phyloP scores from a whole-genome alignment of 2,888 invertebrate genomes.

The Calameuta idolon region DNA sequence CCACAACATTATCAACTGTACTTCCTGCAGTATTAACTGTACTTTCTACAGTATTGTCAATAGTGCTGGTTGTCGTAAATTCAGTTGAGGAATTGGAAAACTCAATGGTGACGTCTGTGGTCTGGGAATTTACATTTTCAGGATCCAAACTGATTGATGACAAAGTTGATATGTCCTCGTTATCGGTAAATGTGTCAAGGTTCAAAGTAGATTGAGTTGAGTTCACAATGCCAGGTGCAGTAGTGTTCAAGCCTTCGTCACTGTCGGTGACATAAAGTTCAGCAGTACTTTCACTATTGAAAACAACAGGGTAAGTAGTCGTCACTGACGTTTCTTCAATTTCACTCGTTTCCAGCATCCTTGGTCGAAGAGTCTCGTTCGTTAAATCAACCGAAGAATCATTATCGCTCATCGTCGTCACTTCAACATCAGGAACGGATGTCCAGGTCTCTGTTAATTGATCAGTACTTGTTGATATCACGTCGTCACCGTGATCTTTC shows the following conservation, averaged over 20 bases:
- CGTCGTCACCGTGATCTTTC: background rate
- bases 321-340: background rate
- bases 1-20: conserved; percentile 12
- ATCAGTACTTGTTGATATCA: background rate
- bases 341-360: background rate
- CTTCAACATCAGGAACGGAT: background rate
- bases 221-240: background rate
- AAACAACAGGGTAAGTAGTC: background rate
- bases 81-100: background rate
- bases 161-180: background rate
- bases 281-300: background rate
- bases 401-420: background rate
- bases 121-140: background rate
- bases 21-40: conserved; percentile 26
- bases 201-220: background rate
- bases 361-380: background rate
- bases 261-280: background rate
- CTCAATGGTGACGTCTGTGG: background rate
- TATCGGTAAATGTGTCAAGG: background rate
- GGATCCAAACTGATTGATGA: background rate
- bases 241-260: background rate
- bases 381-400: background rate
- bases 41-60: conserved; percentile 7
- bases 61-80: background rate
- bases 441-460: background rate